Evolutionary conservation across 2,113 vertebrate species (phyloP).

Genomic region (Narcine bancroftii): DNA sequence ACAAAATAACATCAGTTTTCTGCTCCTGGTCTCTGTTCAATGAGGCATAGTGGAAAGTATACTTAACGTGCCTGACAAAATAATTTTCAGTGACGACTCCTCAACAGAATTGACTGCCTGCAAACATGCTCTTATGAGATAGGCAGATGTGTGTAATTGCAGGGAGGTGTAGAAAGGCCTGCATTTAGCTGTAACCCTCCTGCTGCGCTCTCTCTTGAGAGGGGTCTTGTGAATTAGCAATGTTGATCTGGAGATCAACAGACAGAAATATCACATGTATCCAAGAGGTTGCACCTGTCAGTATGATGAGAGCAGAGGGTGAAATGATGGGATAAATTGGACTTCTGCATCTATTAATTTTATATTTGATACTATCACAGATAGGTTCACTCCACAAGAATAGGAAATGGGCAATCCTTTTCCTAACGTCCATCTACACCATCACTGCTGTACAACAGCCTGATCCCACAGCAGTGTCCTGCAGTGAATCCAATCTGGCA

Average conservation of each 20-base stretch:
- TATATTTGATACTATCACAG: not conserved
- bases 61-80: not conserved
- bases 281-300: not conserved
- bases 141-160: not conserved
- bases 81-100: not conserved
- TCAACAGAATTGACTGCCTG: not conserved
- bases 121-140: not conserved
- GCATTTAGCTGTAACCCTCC: not conserved
- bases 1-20: not conserved
- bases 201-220: not conserved
- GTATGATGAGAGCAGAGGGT: not conserved
- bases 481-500: not conserved
- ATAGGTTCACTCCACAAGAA: not conserved
- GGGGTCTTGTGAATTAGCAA: too few relatives aligned
- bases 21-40: not conserved
- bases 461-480: not conserved
- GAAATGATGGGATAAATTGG: not conserved
- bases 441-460: not conserved
- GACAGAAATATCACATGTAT: not conserved
- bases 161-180: not conserved
- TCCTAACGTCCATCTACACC: not conserved
- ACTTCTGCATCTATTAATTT: too few relatives aligned
- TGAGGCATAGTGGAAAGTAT: not conserved
- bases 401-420: not conserved
- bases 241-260: too few relatives aligned